phyloP scores from a whole-genome alignment of 2,888 invertebrate species.

The Ophion ventricosus region DNA sequence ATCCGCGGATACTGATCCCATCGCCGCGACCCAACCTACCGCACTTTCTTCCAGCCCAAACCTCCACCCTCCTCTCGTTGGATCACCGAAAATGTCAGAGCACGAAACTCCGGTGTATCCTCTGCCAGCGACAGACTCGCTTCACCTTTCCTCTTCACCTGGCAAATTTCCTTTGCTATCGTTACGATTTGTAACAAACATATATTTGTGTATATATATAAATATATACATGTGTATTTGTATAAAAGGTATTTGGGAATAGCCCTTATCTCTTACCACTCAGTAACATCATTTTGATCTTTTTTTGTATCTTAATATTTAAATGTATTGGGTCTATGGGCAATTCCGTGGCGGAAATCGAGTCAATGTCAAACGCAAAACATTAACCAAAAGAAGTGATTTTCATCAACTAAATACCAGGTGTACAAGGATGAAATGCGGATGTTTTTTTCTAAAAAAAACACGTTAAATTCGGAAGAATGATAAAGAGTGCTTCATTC shows the following conservation, averaged over 20 bases:
- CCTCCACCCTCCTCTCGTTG: not conserved
- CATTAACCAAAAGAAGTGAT: too few species aligned
- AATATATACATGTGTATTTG: not conserved
- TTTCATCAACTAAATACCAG: too few species aligned
- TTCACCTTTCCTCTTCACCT: not conserved
- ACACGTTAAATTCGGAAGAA: too few species aligned
- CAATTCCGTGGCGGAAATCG: too few species aligned
- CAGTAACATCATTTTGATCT: conserved; percentile 35
- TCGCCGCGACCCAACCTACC: not conserved
- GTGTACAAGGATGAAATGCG: too few species aligned
- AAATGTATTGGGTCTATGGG: too few species aligned
- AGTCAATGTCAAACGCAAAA: too few species aligned
- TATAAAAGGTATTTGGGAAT: conserved; percentile 20
- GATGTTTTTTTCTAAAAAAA: too few species aligned
- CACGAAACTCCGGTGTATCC: conserved; percentile 55
- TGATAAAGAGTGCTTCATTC: too few species aligned
- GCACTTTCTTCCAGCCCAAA: not conserved
- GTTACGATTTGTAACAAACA: not conserved
- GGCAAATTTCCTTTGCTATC: conserved; percentile 20
- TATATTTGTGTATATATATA: not conserved
- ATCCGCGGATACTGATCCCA: conserved; percentile 29
- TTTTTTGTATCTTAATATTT: not conserved
- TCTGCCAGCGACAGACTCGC: conserved; percentile 59
- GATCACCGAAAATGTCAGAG: conserved; percentile 58
- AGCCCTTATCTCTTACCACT: conserved; percentile 48